Evolutionary conservation across 2,888 invertebrate species (phyloP), one percentile per base, ranked within the genome.

Genomic region (Portevinia maculata): DNA sequence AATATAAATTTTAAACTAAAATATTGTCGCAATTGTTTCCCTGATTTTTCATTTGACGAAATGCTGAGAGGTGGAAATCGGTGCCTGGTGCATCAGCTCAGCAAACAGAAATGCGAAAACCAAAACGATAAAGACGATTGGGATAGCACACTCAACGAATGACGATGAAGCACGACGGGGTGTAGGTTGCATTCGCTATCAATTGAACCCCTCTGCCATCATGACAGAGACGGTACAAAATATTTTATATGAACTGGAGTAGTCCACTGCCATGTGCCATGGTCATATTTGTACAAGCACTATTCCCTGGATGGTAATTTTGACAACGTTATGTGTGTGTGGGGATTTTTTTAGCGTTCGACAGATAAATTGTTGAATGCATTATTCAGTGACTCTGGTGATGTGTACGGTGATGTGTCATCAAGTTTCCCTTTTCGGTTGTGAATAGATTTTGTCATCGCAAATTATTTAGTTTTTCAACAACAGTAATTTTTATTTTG

Each of bases 321-420:
- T 34, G 59, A 79, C 71, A 71, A 39, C 9, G 37, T 34, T 30
- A 8, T 34, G n/a, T 39, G 19, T 44, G 28, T 59, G 57, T 67
- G 24, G 2, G 24, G 24, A 32, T 30, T 39, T 52, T 34, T 65
- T 48, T 34, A 8, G 11, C 8, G 7, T 76, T 62, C 46, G 70
- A 79, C 71, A 79, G 53, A 73, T 79, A 79, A 73, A 73, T 79
- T 71, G 79, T 79, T 62, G 79, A 65, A 65, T 75, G 75, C 70
- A 81, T 75, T 70, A 75, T 81, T 64, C 75, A 65, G 70, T 48
- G 70, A 71, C 13, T 41, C 48, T 67, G 64, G 30, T 64, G 52
- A 64, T 52, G 69, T 67, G 53, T 34, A 48, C 41, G 69, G 34
- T 32, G 74, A 64, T 52, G 70, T 48, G 21, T 74, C 62, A 62